Conservation (phyloP, 2,113 vertebrate species). For the Labrus mixtus region DNA sequence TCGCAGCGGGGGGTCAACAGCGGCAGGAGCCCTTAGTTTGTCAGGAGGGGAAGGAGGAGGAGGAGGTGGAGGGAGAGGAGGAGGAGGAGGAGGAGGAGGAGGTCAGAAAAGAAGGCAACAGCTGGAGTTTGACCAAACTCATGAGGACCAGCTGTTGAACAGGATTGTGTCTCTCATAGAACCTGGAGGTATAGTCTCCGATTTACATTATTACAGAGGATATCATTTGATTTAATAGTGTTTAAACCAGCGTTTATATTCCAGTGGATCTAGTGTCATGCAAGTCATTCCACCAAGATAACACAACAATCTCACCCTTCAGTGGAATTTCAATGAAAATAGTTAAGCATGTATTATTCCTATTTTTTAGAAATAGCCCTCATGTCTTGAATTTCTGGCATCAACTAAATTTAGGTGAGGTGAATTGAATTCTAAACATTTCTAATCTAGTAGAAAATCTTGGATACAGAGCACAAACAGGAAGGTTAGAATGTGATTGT, state of each 20-base stretch:
- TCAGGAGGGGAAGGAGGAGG: constrained; percentile 55
- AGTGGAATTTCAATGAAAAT: not conserved
- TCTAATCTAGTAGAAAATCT: not conserved
- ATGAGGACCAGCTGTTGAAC: constrained; percentile 89
- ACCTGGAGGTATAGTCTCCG: constrained; percentile 80
- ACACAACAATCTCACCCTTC: not conserved
- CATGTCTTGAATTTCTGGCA: not conserved
- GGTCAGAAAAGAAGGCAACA: constrained; percentile 84
- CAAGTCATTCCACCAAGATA: not conserved
- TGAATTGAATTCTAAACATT: not conserved
- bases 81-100: constrained; percentile 40
- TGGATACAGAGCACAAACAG: not conserved
- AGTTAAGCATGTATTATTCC: not conserved
- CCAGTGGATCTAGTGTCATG: not conserved
- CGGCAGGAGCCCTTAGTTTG: constrained; percentile 35
- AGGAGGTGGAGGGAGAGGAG: constrained; percentile 43
- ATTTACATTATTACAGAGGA: not conserved
- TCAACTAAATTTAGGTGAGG: not conserved
- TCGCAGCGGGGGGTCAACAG: constrained; percentile 26
- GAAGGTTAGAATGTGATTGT: not conserved
- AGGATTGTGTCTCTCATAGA: constrained; percentile 91
- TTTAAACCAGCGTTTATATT: not conserved
- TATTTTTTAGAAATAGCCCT: too few relatives aligned
- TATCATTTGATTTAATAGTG: not conserved
- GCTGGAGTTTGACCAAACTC: constrained; percentile 89